Evolutionary conservation across 2,113 vertebrate genomes (phyloP), one percentile per base, ranked within the genome.

Genomic region (Lates calcarifer): DNA sequence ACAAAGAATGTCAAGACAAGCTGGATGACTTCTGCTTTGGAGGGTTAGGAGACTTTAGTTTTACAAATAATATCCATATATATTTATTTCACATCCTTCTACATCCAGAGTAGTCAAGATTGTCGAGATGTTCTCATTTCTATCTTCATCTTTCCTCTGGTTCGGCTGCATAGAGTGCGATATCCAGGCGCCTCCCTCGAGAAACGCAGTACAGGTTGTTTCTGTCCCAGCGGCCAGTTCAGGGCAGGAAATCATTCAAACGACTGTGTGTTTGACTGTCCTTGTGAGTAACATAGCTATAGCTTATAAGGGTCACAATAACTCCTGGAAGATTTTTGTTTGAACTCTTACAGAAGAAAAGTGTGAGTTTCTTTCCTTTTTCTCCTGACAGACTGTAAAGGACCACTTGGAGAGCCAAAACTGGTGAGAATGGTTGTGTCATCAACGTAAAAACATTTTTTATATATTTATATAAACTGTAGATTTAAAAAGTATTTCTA

Each of bases 341-440:
- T 55, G 0, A 78, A 55, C 7, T 31, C 5, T 60, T 18, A 1
- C 10, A 1, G 10, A 26, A 1, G 5, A 13, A 20, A 31, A 41
- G 49, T 1, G n/a, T 17, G 13, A 26, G 12, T 49, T 39, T 73
- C 22, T 64, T 66, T 62, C 15, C 8, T 47, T n/a, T 18, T 45
- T 60, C 82, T 28, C 53, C 37, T 68, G 56, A 22, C 76, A 95
- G 95, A 51, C 41, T 95, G 95, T 31, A 92, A 85, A 79, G 93
- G 94, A 37, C 90, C 95, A 18, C 45, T 74, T 22, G 94, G 94
- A 64, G 92, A 92, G 31, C 87, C 87, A 4, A 95, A 57, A 83
- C 4, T 43, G 70, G 94, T 95, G 62, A 79, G 72, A 68, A 22
- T 14, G 22, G 35, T 64, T 79, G n/a, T 58, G 1, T 57, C 13